A percentile compares a stretch with the other conserved stretches of the same genome.
Conservation (phyloP, 1,140 invertebrate species). For the Drosophila teissieri region DNA sequence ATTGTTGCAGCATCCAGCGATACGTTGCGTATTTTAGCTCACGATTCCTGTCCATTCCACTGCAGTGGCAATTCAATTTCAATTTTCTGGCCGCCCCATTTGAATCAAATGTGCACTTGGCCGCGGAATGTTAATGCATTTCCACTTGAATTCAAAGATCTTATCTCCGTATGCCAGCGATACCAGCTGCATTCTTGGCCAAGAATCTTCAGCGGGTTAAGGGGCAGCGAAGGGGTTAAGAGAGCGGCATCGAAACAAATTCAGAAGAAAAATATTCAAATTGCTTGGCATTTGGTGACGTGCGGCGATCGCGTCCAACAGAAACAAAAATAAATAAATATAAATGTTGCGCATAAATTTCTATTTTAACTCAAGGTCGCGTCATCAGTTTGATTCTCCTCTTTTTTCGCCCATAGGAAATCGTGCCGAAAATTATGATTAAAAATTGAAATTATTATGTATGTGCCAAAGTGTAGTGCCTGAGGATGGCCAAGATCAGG, state of each 20-base stretch:
- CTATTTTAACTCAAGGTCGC: conserved; percentile 78
- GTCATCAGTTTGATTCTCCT: conserved; percentile 59
- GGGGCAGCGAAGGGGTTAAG: conserved; percentile 1
- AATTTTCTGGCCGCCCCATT: conserved; percentile 26
- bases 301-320: conserved; percentile 36
- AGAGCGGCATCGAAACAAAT: conserved; percentile 1
- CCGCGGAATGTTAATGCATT: conserved; percentile 40
- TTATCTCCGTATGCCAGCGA: conserved; percentile 23
- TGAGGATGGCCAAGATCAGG: background rate
- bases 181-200: conserved; percentile 20
- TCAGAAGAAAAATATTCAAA: conserved; percentile 40
- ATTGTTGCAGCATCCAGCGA: conserved; percentile 6
- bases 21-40: conserved; percentile 10
- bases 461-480: background rate
- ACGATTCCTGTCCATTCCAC: background rate
- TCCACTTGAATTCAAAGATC: conserved; percentile 47
- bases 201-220: conserved; percentile 1
- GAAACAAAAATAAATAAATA: conserved; percentile 34
- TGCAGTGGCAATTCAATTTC: conserved; percentile 31
- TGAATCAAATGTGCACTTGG: conserved; percentile 24
- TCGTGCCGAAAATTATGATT: background rate
- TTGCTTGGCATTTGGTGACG: conserved; percentile 47
- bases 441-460: conserved; percentile 1
- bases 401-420: background rate
- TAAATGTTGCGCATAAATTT: conserved; percentile 67